Evolutionary conservation across 2,888 invertebrate genomes (phyloP).

Genomic region (Mimachlamys varia): DNA sequence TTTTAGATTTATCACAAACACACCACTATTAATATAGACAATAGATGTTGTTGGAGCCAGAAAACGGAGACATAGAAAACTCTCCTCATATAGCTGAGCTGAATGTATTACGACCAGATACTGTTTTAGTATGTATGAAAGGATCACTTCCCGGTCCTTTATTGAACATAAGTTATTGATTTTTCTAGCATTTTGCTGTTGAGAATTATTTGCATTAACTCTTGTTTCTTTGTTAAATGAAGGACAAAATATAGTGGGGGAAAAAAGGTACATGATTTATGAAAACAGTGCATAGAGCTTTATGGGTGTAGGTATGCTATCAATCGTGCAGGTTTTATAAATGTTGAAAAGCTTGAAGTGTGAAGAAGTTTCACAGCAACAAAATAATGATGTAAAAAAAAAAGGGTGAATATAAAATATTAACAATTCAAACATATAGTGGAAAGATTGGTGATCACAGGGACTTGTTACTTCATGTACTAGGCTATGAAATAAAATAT

Average conservation of each 20-base stretch:
- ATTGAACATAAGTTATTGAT: neutral
- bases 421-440: too few species aligned
- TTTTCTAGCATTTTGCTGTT: neutral
- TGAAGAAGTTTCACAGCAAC: too few species aligned
- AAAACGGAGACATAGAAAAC: neutral
- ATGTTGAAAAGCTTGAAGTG: too few species aligned
- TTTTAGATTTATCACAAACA: too few species aligned
- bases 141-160: neutral
- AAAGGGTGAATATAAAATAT: too few species aligned
- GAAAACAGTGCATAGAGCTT: neutral
- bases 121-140: neutral
- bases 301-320: neutral
- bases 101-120: neutral
- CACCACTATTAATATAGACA: neutral
- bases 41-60: neutral
- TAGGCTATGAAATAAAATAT: too few species aligned
- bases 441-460: too few species aligned
- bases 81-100: neutral
- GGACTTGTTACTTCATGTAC: too few species aligned
- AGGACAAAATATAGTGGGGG: neutral
- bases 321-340: neutral
- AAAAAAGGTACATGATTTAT: neutral
- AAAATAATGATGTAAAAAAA: too few species aligned
- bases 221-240: too few species aligned
- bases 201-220: neutral